Conservation (phyloP, 2,888 invertebrate species). For the Scelioninae gen. 2 region DNA sequence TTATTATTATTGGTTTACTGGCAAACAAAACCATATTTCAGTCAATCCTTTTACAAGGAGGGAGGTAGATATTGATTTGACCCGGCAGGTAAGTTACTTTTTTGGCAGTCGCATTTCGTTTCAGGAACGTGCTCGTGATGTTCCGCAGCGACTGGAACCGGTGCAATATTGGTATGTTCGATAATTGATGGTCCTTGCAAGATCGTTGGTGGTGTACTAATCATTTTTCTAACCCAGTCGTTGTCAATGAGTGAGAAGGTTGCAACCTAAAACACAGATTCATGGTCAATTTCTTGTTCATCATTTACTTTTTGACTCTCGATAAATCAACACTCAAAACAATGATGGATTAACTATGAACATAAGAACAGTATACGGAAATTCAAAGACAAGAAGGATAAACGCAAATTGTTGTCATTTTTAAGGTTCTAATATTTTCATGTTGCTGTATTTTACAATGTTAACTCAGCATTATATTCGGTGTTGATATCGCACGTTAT, state of each 20-base stretch:
- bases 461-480: too few species aligned
- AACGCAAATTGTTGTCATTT: too few species aligned
- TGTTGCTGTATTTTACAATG: too few species aligned
- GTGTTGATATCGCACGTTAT: too few species aligned
- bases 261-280: conserved; percentile 67
- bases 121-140: conserved; percentile 45
- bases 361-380: too few species aligned
- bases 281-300: too few species aligned
- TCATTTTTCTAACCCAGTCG: conserved; percentile 66
- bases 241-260: conserved; percentile 69
- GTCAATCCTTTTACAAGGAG: conserved; percentile 54
- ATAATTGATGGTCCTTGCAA: conserved; percentile 28
- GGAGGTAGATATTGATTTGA: conserved; percentile 67
- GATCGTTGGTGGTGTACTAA: conserved; percentile 51
- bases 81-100: conserved; percentile 63
- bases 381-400: too few species aligned
- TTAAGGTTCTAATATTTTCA: too few species aligned
- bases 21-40: conserved; percentile 27
- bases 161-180: conserved; percentile 8
- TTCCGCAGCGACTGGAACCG: not conserved
- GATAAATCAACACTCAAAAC: too few species aligned
- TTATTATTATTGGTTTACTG: too few species aligned
- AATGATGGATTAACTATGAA: too few species aligned
- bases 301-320: too few species aligned
- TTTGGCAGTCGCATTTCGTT: conserved; percentile 66